Conservation (phyloP, 2,888 invertebrate genomes). For the Erynnis tages region DNA sequence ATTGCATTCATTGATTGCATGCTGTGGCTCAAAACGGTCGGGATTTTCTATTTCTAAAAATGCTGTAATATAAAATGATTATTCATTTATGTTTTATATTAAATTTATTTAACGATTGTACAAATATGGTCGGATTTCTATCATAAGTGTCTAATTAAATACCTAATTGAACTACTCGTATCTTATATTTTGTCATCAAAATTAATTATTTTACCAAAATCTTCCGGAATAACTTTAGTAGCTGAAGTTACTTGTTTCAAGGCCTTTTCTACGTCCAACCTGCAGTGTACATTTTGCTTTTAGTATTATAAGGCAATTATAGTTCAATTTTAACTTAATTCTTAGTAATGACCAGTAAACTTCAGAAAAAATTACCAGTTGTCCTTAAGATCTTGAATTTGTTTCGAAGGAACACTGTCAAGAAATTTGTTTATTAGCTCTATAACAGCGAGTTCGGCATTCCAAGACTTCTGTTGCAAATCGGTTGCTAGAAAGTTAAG, state of each 20-base stretch:
- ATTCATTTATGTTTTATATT: no score
- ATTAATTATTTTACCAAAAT: conserved; percentile 82
- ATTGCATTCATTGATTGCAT: conserved; percentile 87
- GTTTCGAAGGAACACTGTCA: conserved; percentile 81
- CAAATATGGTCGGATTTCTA: no score
- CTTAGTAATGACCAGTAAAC: no score
- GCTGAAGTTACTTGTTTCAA: conserved; percentile 82
- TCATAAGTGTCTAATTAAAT: no score
- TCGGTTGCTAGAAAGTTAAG: conserved; percentile 55
- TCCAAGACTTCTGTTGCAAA: conserved; percentile 70
- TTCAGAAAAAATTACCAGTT: conserved; percentile 70
- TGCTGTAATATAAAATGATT: conserved; percentile 56
- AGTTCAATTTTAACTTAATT: no score
- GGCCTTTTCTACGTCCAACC: conserved; percentile 83
- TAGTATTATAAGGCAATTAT: no score
- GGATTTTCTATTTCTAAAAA: conserved; percentile 85
- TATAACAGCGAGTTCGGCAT: conserved; percentile 88
- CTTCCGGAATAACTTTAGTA: conserved; percentile 78
- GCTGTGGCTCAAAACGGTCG: conserved; percentile 79
- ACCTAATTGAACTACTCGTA: no score
- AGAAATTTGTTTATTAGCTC: conserved; percentile 90
- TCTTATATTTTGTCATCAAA: no score
- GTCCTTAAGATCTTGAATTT: conserved; percentile 81
- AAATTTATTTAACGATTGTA: no score
- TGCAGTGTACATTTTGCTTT: conserved; percentile 38